A percentile compares a stretch with the other conserved stretches of the same genome.
Conservation (phyloP, 1,140 invertebrate species). For the Zaprionus capensis region DNA sequence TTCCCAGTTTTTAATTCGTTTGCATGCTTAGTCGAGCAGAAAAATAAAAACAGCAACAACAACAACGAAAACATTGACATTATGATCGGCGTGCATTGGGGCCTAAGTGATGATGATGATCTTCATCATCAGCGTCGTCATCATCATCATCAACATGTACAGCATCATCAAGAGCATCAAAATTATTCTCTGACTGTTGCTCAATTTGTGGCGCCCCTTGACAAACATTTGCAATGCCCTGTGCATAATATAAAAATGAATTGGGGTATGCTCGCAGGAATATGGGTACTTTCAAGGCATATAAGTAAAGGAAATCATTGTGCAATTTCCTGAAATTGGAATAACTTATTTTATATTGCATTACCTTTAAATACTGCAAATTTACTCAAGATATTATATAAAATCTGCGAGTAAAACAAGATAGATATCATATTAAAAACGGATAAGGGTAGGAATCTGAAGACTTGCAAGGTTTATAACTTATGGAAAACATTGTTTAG, state of each 20-base stretch:
- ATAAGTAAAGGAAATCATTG: no score
- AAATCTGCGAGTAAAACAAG: not conserved
- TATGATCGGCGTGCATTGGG: conserved; percentile 55
- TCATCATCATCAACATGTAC: conserved; percentile 32
- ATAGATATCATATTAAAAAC: no score
- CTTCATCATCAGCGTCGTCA: conserved; percentile 18
- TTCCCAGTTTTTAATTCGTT: conserved; percentile 73
- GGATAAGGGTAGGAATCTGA: not conserved
- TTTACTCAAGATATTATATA: not conserved
- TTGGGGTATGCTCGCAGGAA: not conserved
- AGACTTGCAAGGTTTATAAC: not conserved
- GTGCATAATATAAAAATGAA: not conserved
- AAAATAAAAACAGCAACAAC: conserved; percentile 57
- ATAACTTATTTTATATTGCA: not conserved
- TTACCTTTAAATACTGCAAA: not conserved
- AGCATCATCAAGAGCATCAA: conserved; percentile 33
- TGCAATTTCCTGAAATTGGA: no score
- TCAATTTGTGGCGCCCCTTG: conserved; percentile 47
- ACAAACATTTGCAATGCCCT: conserved; percentile 1
- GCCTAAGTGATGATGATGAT: conserved; percentile 38
- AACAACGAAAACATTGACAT: conserved; percentile 60
- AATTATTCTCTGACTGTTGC: conserved; percentile 14
- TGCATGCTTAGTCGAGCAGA: conserved; percentile 77
- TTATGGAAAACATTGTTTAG: no score
- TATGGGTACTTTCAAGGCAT: not conserved